Evolutionary conservation across 2,113 vertebrate genomes (phyloP).

Genomic region (Platysternon megacephalum): DNA sequence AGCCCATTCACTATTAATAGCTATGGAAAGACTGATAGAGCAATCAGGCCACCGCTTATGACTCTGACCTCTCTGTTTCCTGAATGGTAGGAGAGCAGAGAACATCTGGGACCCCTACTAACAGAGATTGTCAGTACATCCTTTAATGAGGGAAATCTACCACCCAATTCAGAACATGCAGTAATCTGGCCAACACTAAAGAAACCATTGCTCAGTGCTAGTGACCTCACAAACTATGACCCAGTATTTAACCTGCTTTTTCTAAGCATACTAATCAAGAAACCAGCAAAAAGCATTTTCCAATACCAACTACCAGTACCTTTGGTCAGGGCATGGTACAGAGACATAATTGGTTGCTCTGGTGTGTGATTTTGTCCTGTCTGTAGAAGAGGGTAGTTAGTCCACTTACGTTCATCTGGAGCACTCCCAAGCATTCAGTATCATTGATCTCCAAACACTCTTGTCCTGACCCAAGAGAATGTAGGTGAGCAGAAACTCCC

Average conservation of each 20-base stretch:
- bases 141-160: not conserved
- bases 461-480: not conserved
- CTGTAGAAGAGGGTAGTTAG: conserved; percentile 53
- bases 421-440: not conserved
- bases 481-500: not conserved
- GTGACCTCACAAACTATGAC: not conserved
- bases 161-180: rapidly evolving
- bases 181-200: not conserved
- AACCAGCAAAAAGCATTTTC: not conserved
- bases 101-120: not conserved
- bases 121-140: not conserved
- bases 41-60: not conserved
- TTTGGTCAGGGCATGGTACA: not conserved
- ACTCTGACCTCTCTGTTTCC: not conserved
- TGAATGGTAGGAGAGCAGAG: not conserved
- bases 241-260: not conserved
- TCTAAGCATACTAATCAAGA: not conserved
- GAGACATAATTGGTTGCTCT: not conserved
- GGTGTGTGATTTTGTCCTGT: conserved; percentile 5
- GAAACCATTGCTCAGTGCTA: not conserved
- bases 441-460: not conserved
- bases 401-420: not conserved
- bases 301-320: not conserved
- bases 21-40: not conserved
- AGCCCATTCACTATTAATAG: not conserved